A percentile compares a stretch with the other conserved stretches of the same genome.
phyloP scores from a whole-genome alignment of 2,888 invertebrate genomes.

The Lasiommata megera region DNA sequence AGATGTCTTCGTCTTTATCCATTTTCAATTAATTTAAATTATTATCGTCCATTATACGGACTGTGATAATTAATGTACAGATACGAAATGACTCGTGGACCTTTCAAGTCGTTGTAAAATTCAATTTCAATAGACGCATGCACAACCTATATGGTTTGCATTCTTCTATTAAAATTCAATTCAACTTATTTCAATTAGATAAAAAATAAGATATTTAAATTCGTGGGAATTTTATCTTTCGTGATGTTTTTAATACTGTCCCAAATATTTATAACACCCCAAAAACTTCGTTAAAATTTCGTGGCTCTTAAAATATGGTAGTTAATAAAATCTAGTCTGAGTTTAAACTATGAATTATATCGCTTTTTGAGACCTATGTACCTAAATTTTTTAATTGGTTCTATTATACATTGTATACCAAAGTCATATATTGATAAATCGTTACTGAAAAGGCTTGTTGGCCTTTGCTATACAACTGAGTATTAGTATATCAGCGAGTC shows the following conservation, averaged over 20 bases:
- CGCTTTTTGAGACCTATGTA: slow-evolving; percentile 53
- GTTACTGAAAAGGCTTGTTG: neutral
- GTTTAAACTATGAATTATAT: slow-evolving; percentile 44
- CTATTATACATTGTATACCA: slow-evolving; percentile 34
- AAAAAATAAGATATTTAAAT: too few relatives aligned
- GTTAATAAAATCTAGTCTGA: slow-evolving; percentile 73
- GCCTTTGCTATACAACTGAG: neutral
- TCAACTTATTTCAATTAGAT: neutral
- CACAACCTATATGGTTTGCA: too few relatives aligned
- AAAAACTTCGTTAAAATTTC: slow-evolving; percentile 40
- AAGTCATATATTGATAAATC: slow-evolving; percentile 37
- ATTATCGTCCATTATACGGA: too few relatives aligned
- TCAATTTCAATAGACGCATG: too few relatives aligned
- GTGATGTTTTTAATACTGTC: neutral
- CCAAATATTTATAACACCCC: neutral
- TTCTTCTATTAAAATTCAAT: too few relatives aligned
- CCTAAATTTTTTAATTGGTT: slow-evolving; percentile 28
- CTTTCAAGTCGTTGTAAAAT: too few relatives aligned
- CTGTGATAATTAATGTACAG: too few relatives aligned
- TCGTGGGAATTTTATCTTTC: neutral
- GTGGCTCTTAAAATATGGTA: slow-evolving; percentile 54
- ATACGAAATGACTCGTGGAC: too few relatives aligned
- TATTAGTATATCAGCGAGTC: neutral
- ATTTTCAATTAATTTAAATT: too few relatives aligned
- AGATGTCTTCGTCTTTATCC: too few relatives aligned